Percentiles rank a stretch among this genome's conserved stretches.
Evolutionary conservation across 2,888 invertebrate genomes (phyloP).

Genomic region (Timandra comae): DNA sequence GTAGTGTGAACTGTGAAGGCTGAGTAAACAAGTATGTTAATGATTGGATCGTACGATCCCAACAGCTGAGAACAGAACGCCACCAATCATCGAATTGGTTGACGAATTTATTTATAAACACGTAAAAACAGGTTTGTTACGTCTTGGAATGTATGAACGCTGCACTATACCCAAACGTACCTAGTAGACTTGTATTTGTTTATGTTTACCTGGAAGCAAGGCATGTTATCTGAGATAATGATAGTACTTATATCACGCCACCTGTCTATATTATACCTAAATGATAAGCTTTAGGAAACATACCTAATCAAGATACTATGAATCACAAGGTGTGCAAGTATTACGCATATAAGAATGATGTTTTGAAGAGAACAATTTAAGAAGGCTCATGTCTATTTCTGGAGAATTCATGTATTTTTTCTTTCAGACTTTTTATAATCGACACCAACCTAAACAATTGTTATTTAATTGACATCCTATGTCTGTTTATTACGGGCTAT

Average conservation of each 20-base stretch:
- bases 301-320: slow-evolving; percentile 1
- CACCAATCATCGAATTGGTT: slow-evolving; percentile 27
- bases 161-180: slow-evolving; percentile 26
- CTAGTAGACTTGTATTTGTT: slow-evolving; percentile 22
- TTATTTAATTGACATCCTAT: too few species aligned
- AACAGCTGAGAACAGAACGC: slow-evolving; percentile 37
- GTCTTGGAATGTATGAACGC: slow-evolving; percentile 10
- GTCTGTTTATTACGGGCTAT: too few species aligned
- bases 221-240: not conserved
- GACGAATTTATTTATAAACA: slow-evolving; percentile 38
- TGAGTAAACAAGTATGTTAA: slow-evolving; percentile 28
- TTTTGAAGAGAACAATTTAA: too few species aligned
- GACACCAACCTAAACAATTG: too few species aligned
- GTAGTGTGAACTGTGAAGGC: slow-evolving; percentile 8
- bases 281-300: too few species aligned
- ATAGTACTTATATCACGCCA: not conserved
- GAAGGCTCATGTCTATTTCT: too few species aligned
- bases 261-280: slow-evolving; percentile 4
- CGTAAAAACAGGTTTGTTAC: slow-evolving; percentile 47
- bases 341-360: not conserved
- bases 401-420: too few species aligned
- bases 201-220: slow-evolving; percentile 20
- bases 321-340: not conserved
- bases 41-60: slow-evolving; percentile 26
- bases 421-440: too few species aligned